Evolutionary conservation across 2,888 invertebrate genomes (phyloP), one percentile per base, ranked within the genome.

Genomic region (Drosophila niveifrons): DNA sequence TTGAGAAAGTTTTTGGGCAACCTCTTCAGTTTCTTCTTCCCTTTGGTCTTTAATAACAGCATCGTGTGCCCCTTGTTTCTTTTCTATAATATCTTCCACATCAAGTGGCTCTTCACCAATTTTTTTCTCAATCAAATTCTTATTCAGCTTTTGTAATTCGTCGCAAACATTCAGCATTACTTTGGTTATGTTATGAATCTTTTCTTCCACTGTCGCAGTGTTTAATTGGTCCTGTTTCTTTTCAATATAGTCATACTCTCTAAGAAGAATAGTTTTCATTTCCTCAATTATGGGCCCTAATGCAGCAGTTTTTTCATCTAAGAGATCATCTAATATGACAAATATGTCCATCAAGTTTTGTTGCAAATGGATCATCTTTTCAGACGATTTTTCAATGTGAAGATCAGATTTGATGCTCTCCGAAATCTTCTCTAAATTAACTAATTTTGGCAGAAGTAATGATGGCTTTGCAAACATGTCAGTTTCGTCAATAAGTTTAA

Each of bases 261-360:
- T 48, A 0, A 87, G 51, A 11, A 82, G 62, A 43, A 61, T 10
- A 1, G 57, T 3, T 72, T 90, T 90, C 0, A 75, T 47, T 15
- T 80, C 61, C 18, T 90, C 88, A 36, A 88, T 76, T 0, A 56
- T 11, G 1, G 69, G 63, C 10, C 51, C 75, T 10, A 80, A 34
- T 2, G 0, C n/a, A n/a, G 55, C 43, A 15, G 67, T 58, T 53
- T 57, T 4, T 9, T 80, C 64, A 18, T 72, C 53, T 2, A 79
- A 29, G 2, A 90, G 46, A 29, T 91, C 91, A 48, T 91, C 91
- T 17, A 86, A 72, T 18, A 89, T 81, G 11, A 91, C 78, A 47
- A 89, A 91, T n/a, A 86, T 72, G 3, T 91, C 88, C 91, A 91
- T 91, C 2, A 91, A 36, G 34, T 79, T 88, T 29, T 89, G 88